Base-by-base conservation (phyloP, 1,140 invertebrate species). In the Lepidotrigona ventralis region DNA sequence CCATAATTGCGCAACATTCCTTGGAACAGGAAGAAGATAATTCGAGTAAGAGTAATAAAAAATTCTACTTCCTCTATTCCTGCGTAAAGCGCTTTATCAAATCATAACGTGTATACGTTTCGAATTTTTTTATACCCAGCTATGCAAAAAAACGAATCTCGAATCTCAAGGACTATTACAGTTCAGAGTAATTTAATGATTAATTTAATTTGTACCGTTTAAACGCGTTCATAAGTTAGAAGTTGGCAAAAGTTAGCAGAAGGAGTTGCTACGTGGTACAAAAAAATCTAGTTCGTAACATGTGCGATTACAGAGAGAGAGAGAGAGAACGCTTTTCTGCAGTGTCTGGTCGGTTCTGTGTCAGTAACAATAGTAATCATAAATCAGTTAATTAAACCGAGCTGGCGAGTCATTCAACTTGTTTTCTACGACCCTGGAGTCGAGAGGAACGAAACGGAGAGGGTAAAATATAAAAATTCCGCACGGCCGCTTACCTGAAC, bases 371-470 rank as follows among this genome's bases (percentile, higher is more conserved):
- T 60, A 72, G 6, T 68, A 60, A 64, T 74, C 70, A 64, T 73
- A 74, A 74, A 74, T 66, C 60, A 60, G 71, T 75, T 81, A 81
- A 81, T 81, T 81, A 56, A 81, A 75, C 72, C 71, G 60, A 53
- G 29, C 29, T 54, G 70, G 46, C 29, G 17, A 26, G 46, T 29
- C 14, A 23, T 29, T 66, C 60, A 17, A 74, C 39, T 58, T n/a
- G 46, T 66, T 77, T 23, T 58, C 75, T 29, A 68, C 15, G 29
- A 70, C 73, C 17, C 77, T 29, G 51, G 39, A 78, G 69, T 39
- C 26, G 29, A 29, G 64, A 51, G 39, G 14, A 11, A 15, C 26
- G 74, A 60, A 54, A 23, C 26, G 15, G 29, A 39, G 14, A 26
- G 23, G 39, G 19, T 9, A 23, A 19, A 14, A 58, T 46, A 39